A percentile compares a stretch with the other conserved stretches of the same genome.
Conservation (phyloP, 2,888 invertebrate species). For the Cephus pulcher region DNA sequence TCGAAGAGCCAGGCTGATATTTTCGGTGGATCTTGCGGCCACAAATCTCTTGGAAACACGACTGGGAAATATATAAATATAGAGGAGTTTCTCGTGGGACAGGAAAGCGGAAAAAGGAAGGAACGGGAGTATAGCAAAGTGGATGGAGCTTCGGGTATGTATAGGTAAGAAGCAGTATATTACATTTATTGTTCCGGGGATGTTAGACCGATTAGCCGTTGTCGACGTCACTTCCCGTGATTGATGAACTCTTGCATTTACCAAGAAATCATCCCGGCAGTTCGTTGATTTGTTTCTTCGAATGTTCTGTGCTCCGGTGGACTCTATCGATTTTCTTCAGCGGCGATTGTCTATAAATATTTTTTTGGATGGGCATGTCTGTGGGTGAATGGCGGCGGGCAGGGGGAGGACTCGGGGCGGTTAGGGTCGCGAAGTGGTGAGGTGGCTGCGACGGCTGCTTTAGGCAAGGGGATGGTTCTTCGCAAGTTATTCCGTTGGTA, state of each 20-base stretch:
- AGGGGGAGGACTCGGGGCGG: background rate
- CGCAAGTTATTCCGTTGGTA: background rate
- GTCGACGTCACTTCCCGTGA: conserved; percentile 5
- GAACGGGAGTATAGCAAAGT: background rate
- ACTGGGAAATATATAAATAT: background rate
- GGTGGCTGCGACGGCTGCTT: background rate
- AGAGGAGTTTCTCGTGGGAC: background rate
- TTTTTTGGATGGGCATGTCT: background rate
- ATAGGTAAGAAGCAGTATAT: background rate
- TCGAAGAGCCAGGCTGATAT: background rate
- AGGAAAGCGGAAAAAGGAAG: background rate
- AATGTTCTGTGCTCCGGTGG: background rate
- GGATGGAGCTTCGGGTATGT: background rate
- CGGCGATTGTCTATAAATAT: background rate
- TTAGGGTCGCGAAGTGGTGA: background rate
- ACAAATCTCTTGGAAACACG: background rate
- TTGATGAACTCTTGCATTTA: background rate
- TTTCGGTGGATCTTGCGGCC: background rate
- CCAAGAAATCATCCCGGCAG: background rate
- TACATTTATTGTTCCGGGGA: background rate
- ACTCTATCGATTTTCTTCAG: background rate
- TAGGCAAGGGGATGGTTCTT: background rate
- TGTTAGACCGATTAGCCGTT: conserved; percentile 1
- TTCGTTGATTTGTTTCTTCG: background rate
- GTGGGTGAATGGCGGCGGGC: background rate